Base-by-base conservation (phyloP, 2,113 vertebrate species). In the Mormyrus iriodes region DNA sequence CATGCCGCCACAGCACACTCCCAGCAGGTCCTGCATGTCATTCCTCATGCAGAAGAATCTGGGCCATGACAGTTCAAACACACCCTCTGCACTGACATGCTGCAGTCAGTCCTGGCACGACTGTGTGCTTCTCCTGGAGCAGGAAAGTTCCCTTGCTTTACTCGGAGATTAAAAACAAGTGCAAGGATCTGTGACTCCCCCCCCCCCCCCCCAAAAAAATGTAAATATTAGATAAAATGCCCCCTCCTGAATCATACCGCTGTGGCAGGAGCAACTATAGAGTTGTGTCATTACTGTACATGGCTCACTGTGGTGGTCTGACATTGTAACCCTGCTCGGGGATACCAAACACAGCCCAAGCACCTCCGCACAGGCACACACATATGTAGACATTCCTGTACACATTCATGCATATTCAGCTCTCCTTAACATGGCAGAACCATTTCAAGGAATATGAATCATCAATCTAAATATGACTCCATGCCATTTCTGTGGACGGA, bases 21-120 rank as follows among this genome's bases (percentile, higher is more conserved):
- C 88, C 51, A 31, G 53, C 61, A 86, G 88, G 44, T 87, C 39
- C 53, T 61, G 85, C 89, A 88, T 92, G 88, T 89, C 89, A 90
- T 88, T 89, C 48, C 58, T 65, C 89, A 51, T 8, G 19, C 61
- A 39, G 31, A 87, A 19, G 46, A 55, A 86, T 73, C 58, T 44
- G 10, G 1, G 13, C 49, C 44, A 15, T 51, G 48, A 7, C 84
- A 24, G 84, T 17, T 58, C 48, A 24, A 87, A 76, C 46, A 85
- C 24, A 27, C 31, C 46, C 17, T 49, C 27, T 0, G 55, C 65
- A 27, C 89, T 58, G 88, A 89, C 44, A 42, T 49, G 35, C n/a
- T 17, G 44, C 65, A 49, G 6, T 79, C 2, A 19, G 5, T 8
- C 19, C 27, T 21, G 73, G 27, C 48, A 19, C 1, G 9, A 39